A percentile compares a stretch with the other conserved stretches of the same genome.
Evolutionary conservation across 2,113 vertebrate species (phyloP).

Genomic region (Prunella fulvescens): DNA sequence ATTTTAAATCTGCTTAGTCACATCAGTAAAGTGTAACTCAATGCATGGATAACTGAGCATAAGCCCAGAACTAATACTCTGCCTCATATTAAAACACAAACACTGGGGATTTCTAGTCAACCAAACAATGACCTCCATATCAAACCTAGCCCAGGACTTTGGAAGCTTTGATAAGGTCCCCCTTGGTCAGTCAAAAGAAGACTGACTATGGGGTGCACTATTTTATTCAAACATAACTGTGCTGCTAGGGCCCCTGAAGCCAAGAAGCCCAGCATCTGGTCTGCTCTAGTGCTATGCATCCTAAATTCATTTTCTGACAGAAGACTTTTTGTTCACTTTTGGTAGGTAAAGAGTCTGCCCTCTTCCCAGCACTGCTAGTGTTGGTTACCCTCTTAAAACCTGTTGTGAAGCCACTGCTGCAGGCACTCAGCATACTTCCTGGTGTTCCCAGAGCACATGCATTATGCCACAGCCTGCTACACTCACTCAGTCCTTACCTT

Average conservation of each 20-base stretch:
- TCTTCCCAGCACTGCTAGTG: not conserved
- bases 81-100: not conserved
- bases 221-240: not conserved
- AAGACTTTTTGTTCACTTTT: not conserved
- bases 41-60: not conserved
- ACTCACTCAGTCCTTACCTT: conserved; percentile 63
- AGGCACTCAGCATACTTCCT: not conserved
- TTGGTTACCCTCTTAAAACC: not conserved
- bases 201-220: not conserved
- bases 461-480: not conserved
- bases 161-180: not conserved
- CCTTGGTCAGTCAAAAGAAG: not conserved
- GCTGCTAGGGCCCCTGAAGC: not conserved
- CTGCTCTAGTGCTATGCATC: not conserved
- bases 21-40: not conserved
- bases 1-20: conserved; percentile 1
- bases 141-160: not conserved
- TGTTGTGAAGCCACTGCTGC: not conserved
- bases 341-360: not conserved
- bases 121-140: not conserved
- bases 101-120: not conserved
- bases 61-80: not conserved
- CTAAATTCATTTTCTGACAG: not conserved
- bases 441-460: not conserved
- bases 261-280: not conserved